These are phyloP conservation scores for Hirundo rustica DNA, from an alignment of 2,797 vertebrate genomes.

Conservation along the genomic window DNA sequence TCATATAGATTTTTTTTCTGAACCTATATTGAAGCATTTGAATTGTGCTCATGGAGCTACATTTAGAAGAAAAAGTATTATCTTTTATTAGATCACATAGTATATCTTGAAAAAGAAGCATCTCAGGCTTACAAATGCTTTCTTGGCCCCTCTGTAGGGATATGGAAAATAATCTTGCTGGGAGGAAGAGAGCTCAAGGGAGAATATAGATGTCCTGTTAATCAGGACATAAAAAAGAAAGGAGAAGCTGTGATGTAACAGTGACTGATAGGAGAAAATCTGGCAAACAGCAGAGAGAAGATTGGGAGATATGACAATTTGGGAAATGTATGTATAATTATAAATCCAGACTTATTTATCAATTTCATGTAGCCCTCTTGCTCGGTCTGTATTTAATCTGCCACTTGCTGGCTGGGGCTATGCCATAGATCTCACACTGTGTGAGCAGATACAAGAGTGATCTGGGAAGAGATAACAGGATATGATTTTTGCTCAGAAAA, in stretches of 20 bases:
- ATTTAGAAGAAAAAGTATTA: conserved; percentile 1
- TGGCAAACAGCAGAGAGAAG: conserved; percentile 36
- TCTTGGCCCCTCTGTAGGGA: conserved; percentile 26
- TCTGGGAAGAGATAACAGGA: neutral
- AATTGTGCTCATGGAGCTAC: neutral
- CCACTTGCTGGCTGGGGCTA: conserved; percentile 4
- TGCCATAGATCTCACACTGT: neutral
- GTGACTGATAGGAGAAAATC: conserved; percentile 59
- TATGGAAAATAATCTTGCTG: conserved; percentile 42
- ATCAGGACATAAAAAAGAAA: conserved; percentile 60
- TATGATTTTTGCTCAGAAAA: neutral
- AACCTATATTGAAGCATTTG: neutral
- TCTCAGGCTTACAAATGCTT: conserved; percentile 8
- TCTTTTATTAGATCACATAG: conserved; percentile 25
- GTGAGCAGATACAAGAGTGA: neutral
- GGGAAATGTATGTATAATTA: conserved; percentile 51
- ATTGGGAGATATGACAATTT: conserved; percentile 33
- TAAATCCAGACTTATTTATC: conserved; percentile 50
- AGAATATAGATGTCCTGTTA: conserved; percentile 66
- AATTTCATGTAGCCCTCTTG: conserved; percentile 21
- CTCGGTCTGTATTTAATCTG: conserved; percentile 19
- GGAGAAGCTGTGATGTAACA: conserved; percentile 52
- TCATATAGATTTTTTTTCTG: neutral
- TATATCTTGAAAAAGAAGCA: conserved; percentile 3
- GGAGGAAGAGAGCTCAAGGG: conserved; percentile 45